phyloP scores from a whole-genome alignment of 2,888 invertebrate genomes.

The Frankliniella intonsa region DNA sequence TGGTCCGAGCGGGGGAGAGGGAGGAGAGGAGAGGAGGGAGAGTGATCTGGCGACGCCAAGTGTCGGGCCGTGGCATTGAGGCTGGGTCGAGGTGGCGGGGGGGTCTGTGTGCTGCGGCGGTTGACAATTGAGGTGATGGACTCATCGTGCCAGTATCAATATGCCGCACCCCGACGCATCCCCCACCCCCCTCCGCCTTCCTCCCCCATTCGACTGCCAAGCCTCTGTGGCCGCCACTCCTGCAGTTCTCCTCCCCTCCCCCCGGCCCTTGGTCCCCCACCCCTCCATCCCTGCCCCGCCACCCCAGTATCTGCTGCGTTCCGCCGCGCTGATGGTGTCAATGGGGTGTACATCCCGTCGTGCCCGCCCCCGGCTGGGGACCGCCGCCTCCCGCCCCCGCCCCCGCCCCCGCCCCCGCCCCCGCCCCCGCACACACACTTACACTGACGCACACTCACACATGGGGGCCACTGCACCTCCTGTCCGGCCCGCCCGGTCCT shows the following conservation, averaged over 20 bases:
- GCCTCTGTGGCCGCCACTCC: background rate
- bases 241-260: background rate
- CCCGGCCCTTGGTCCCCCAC: no score
- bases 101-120: background rate
- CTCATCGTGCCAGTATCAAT: background rate
- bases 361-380: no score
- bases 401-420: no score
- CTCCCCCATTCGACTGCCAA: background rate
- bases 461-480: no score
- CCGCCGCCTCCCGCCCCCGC: no score
- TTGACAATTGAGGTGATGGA: background rate
- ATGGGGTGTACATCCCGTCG: background rate
- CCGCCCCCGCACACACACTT: no score
- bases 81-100: background rate
- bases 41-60: background rate
- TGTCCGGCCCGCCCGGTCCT: no score
- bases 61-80: background rate
- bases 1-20: conserved; percentile 8
- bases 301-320: background rate
- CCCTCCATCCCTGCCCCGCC: no score
- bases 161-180: background rate
- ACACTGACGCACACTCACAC: no score
- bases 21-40: background rate
- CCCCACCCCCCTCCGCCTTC: no score
- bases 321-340: background rate